Conservation (phyloP, 2,113 vertebrate species). For the Pholis gunnellus region DNA sequence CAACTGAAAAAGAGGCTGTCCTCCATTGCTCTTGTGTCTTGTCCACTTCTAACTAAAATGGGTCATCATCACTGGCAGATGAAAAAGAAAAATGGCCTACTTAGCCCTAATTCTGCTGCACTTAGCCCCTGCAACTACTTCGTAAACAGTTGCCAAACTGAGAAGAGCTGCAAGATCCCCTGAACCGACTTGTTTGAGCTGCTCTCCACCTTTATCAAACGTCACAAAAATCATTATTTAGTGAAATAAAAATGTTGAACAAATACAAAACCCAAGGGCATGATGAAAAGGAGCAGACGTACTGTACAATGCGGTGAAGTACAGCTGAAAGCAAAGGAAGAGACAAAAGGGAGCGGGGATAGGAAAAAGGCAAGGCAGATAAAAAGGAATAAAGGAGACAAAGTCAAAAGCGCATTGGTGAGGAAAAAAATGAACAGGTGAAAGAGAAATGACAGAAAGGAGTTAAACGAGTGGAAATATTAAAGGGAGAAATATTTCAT, state of each 20-base stretch:
- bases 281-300: conserved; percentile 31
- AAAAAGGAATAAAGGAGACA: conserved; percentile 58
- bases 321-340: conserved; percentile 50
- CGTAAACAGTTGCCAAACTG: conserved; percentile 26
- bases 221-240: conserved; percentile 9
- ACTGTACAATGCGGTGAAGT: conserved; percentile 39
- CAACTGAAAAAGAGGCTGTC: conserved; percentile 29
- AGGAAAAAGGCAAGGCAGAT: conserved; percentile 39
- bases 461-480: conserved; percentile 55
- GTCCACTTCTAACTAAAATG: conserved; percentile 52
- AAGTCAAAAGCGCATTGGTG: conserved; percentile 50
- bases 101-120: conserved; percentile 49
- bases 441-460: conserved; percentile 55
- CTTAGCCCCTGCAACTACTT: conserved; percentile 30
- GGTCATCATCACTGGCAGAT: conserved; percentile 64
- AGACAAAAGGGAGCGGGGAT: conserved; percentile 38
- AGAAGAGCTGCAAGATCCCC: conserved; percentile 13
- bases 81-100: conserved; percentile 63
- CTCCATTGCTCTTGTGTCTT: conserved; percentile 45
- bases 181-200: conserved; percentile 32
- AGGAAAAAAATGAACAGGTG: conserved; percentile 35
- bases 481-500: conserved; percentile 40
- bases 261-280: conserved; percentile 41
- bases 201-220: conserved; percentile 11
- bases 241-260: conserved; percentile 36